Percentiles rank a stretch among this genome's conserved stretches.
Conservation (phyloP, 2,888 invertebrate genomes). For the Onthophagus sagittarius region DNA sequence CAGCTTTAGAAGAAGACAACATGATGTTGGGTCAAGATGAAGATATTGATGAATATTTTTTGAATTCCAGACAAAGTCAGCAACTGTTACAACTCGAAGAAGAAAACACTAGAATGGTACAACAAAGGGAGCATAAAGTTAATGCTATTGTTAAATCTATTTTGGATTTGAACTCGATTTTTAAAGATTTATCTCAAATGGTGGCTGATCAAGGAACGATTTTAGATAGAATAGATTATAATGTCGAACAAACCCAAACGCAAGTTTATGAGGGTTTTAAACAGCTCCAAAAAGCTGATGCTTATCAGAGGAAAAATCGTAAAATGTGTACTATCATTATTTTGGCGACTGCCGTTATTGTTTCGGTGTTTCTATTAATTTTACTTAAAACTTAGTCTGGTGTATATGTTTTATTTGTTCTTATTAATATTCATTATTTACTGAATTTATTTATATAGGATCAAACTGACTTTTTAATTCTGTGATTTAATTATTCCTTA, state of each 20-base stretch:
- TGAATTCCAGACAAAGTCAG: constrained; percentile 55
- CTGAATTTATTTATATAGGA: too few species aligned
- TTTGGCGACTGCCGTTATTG: constrained; percentile 69
- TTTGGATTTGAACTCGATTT: constrained; percentile 90
- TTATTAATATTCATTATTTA: too few species aligned
- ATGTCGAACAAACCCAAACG: constrained; percentile 89
- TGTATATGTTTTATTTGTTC: not conserved
- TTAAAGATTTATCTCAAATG: constrained; percentile 79
- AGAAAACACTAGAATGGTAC: constrained; percentile 71
- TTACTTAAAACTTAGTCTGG: constrained; percentile 61
- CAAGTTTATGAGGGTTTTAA: constrained; percentile 88
- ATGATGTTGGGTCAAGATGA: constrained; percentile 51
- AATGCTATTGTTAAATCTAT: constrained; percentile 90
- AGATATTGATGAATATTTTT: constrained; percentile 54
- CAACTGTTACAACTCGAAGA: constrained; percentile 80
- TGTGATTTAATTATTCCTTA: not conserved
- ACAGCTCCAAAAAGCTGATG: constrained; percentile 88
- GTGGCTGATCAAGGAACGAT: constrained; percentile 88
- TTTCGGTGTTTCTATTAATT: constrained; percentile 69
- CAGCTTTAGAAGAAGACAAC: constrained; percentile 41
- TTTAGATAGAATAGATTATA: constrained; percentile 95
- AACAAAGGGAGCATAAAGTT: constrained; percentile 82
- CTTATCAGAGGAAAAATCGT: constrained; percentile 86
- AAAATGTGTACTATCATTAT: constrained; percentile 91
- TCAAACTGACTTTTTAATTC: not conserved